Conservation (phyloP, 2,113 vertebrate species). For the Zootoca vivipara region DNA sequence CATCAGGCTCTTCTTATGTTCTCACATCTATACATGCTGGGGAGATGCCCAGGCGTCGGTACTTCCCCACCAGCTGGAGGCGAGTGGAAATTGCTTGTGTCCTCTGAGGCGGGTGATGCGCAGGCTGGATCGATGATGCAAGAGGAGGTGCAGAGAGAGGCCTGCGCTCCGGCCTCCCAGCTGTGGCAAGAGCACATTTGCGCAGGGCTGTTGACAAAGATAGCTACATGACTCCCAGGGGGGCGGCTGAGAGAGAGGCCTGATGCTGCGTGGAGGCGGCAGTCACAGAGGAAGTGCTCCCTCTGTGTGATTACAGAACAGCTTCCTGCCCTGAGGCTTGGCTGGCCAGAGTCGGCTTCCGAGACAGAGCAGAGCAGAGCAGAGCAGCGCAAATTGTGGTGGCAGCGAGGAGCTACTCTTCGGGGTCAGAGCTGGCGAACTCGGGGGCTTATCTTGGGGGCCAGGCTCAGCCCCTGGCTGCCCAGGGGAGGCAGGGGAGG, state of each 20-base stretch:
- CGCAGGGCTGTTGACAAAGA: not conserved
- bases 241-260: too few relatives aligned
- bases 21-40: too few relatives aligned
- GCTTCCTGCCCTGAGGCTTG: slow-evolving; percentile 4
- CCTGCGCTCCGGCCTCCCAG: too few relatives aligned
- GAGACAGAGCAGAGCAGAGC: not conserved
- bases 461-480: not conserved
- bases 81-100: too few relatives aligned
- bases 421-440: not conserved
- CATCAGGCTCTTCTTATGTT: too few relatives aligned
- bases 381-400: not conserved
- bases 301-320: not conserved
- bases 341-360: not conserved
- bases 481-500: not conserved
- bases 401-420: slow-evolving; percentile 21
- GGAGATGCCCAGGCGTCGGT: too few relatives aligned
- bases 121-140: too few relatives aligned
- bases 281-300: not conserved
- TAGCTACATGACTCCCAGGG: not conserved
- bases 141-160: too few relatives aligned
- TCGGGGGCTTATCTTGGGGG: not conserved
- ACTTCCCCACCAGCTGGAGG: too few relatives aligned
- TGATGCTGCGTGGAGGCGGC: not conserved
- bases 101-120: too few relatives aligned
- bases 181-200: not conserved